phyloP scores from a whole-genome alignment of 2,797 vertebrate genomes.

The Lindbergichthys nudifrons region DNA sequence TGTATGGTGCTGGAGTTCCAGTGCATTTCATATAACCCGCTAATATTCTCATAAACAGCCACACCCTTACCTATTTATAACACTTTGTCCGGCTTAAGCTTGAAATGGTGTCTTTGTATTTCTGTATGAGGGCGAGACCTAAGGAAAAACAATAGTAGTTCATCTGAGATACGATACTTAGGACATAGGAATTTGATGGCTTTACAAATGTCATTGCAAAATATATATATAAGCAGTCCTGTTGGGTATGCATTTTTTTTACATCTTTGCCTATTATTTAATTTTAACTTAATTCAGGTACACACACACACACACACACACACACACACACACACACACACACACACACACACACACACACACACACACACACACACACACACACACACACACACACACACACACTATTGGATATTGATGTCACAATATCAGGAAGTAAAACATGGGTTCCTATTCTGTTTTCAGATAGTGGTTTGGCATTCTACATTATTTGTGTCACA shows the following conservation, averaged over 20 bases:
- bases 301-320: too few species aligned
- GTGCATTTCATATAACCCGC: background rate
- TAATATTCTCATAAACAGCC: background rate
- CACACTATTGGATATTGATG: background rate
- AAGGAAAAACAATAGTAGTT: background rate
- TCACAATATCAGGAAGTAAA: background rate
- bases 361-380: too few species aligned
- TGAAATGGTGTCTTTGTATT: background rate
- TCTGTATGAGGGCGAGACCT: background rate
- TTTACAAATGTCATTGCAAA: background rate
- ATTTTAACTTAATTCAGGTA: background rate
- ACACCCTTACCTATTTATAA: conserved; percentile 30
- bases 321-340: background rate
- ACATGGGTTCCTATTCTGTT: too few species aligned
- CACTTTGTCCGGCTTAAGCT: background rate
- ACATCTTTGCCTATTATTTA: background rate
- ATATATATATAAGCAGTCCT: too few species aligned
- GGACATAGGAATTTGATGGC: background rate
- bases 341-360: background rate
- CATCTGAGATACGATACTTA: background rate
- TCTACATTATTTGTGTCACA: background rate
- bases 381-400: too few species aligned
- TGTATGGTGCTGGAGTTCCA: background rate
- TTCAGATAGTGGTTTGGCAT: too few species aligned
- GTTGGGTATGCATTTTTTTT: background rate